Conservation (phyloP, 2,797 vertebrate genomes). For the Babyrousa celebensis region DNA sequence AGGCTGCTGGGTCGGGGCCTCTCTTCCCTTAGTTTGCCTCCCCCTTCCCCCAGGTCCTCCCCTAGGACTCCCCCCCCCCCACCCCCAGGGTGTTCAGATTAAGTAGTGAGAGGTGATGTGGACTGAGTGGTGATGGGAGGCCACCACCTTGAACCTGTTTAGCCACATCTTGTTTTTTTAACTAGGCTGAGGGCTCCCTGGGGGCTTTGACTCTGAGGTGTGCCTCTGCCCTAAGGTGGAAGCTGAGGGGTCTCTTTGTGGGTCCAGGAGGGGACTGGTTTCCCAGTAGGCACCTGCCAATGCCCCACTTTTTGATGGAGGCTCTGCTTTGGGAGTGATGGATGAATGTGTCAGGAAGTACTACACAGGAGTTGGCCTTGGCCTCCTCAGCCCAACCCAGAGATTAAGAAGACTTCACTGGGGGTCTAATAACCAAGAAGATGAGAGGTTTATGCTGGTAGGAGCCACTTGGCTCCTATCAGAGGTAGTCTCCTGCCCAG, state of each 20-base stretch:
- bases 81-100: not conserved
- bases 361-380: not conserved
- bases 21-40: not conserved
- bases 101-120: not conserved
- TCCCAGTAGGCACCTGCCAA: not conserved
- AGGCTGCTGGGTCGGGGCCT: not conserved
- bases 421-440: not conserved
- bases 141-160: not conserved
- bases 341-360: not conserved
- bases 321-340: not conserved
- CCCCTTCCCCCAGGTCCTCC: not conserved
- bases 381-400: not conserved
- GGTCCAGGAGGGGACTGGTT: too few relatives aligned
- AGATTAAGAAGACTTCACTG: not conserved
- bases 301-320: not conserved
- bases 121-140: not conserved
- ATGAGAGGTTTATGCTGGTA: not conserved
- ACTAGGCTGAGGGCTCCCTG: not conserved
- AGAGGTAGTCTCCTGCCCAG: not conserved
- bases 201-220: not conserved
- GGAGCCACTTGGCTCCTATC: not conserved
- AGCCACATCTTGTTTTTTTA: not conserved
- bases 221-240: not conserved
- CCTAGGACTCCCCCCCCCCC: not conserved
- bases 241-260: not conserved